A percentile compares a stretch with the other conserved stretches of the same genome.
These are phyloP conservation scores for Lymantria dispar DNA, from an alignment of 2,888 invertebrate species.

Conservation along the genomic window DNA sequence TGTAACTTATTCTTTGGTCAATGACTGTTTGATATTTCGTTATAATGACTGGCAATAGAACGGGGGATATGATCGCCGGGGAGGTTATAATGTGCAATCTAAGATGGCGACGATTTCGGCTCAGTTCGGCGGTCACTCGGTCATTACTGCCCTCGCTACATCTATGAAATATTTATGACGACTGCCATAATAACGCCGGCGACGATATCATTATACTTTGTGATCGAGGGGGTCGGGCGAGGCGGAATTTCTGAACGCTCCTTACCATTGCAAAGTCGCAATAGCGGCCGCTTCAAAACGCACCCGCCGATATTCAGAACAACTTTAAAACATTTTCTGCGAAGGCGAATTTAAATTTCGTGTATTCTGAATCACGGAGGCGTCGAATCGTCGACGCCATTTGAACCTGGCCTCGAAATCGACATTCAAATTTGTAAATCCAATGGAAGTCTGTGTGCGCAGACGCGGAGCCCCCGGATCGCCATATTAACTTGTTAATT, in stretches of 20 bases:
- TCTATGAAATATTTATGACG: conserved; percentile 83
- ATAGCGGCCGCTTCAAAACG: conserved; percentile 53
- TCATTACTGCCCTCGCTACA: conserved; percentile 75
- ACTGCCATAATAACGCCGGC: conserved; percentile 79
- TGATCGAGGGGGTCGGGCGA: conserved; percentile 80
- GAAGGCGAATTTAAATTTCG: conserved; percentile 56
- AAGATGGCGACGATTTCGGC: conserved; percentile 41
- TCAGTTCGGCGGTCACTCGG: conserved; percentile 70
- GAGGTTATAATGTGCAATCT: conserved; percentile 35
- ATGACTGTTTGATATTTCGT: conserved; percentile 23
- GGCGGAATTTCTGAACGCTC: conserved; percentile 81
- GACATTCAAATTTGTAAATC: conserved; percentile 39
- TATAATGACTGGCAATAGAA: conserved; percentile 20
- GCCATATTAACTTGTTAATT: conserved; percentile 95
- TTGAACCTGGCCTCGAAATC: conserved; percentile 27
- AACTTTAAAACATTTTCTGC: conserved; percentile 48
- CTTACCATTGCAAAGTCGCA: conserved; percentile 81
- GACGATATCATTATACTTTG: conserved; percentile 84
- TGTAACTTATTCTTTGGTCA: conserved; percentile 2
- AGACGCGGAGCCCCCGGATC: conserved; percentile 84
- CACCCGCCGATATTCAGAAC: conserved; percentile 41
- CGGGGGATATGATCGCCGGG: conserved; percentile 18
- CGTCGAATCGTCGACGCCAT: conserved; percentile 25
- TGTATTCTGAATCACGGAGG: conserved; percentile 39
- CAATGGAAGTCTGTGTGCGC: conserved; percentile 56